Percentiles rank a stretch among this genome's conserved stretches.
phyloP scores from a whole-genome alignment of 2,797 vertebrate genomes.

The Gymnopithys bicolor region DNA sequence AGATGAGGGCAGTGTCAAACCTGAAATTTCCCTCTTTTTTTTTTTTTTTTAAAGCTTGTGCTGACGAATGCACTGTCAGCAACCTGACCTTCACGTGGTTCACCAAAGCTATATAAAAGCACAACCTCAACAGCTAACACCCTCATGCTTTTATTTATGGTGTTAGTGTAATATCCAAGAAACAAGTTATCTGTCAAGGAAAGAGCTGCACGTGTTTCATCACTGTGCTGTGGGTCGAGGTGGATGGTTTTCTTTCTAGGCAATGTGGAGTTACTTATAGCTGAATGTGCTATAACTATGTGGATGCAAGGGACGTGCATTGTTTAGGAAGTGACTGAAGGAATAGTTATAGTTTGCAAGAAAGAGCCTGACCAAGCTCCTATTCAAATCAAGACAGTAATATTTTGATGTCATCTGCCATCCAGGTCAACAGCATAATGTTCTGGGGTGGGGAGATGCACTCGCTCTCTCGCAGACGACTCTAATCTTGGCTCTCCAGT shows the following conservation, averaged over 20 bases:
- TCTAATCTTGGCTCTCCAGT: not conserved
- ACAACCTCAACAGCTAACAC: not conserved
- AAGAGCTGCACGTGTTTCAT: not conserved
- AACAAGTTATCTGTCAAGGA: not conserved
- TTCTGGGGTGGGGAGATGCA: not conserved
- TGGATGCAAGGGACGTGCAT: not conserved
- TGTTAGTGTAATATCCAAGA: not conserved
- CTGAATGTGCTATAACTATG: not conserved
- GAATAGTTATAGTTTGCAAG: not conserved
- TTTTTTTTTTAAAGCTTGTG: not conserved
- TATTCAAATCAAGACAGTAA: not conserved
- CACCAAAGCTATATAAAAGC: not conserved
- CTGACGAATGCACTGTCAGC: not conserved
- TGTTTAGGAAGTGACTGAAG: not conserved
- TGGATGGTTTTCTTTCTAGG: not conserved
- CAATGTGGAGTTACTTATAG: not conserved
- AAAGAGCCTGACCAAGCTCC: not conserved
- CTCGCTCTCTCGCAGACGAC: fast-evolving
- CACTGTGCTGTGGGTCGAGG: not conserved
- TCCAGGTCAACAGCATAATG: not conserved
- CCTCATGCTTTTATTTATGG: not conserved
- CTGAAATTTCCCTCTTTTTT: not conserved
- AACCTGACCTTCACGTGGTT: not conserved
- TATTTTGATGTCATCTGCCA: not conserved
- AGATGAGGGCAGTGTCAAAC: not conserved